These are phyloP conservation scores for Zoanthus solanderi DNA, from an alignment of 92 coral and sea anemone genomes.

Conservation along the genomic window DNA sequence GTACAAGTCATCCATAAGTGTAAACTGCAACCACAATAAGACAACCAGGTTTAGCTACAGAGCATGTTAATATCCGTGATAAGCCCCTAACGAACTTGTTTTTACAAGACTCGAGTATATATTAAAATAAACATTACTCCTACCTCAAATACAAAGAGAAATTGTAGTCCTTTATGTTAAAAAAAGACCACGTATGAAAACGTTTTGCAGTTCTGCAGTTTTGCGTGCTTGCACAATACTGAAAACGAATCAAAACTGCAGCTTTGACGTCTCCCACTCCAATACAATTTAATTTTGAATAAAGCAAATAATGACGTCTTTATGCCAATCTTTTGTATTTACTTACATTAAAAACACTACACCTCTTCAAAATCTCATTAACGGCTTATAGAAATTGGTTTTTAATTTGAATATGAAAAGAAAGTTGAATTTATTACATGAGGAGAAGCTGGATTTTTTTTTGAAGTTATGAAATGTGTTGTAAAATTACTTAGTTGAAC, in stretches of 20 bases:
- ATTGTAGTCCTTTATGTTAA: not conserved
- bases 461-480: too few relatives aligned
- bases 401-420: not conserved
- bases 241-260: not conserved
- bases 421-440: not conserved
- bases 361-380: not conserved
- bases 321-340: constrained; percentile 17
- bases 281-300: not conserved
- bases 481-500: too few relatives aligned
- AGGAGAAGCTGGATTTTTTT: not conserved
- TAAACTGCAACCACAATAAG: too few relatives aligned
- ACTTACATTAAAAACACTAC: not conserved
- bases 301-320: constrained; percentile 1
- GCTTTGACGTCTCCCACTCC: not conserved
- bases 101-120: too few relatives aligned
- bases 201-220: not conserved
- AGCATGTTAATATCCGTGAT: too few relatives aligned
- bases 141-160: not conserved
- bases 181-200: not conserved
- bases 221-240: not conserved
- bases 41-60: too few relatives aligned
- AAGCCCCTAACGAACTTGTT: too few relatives aligned
- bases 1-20: too few relatives aligned
- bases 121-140: not conserved
- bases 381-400: not conserved